Evolutionary conservation across 2,888 invertebrate species (phyloP).

Genomic region (Thereva nobilitata): DNA sequence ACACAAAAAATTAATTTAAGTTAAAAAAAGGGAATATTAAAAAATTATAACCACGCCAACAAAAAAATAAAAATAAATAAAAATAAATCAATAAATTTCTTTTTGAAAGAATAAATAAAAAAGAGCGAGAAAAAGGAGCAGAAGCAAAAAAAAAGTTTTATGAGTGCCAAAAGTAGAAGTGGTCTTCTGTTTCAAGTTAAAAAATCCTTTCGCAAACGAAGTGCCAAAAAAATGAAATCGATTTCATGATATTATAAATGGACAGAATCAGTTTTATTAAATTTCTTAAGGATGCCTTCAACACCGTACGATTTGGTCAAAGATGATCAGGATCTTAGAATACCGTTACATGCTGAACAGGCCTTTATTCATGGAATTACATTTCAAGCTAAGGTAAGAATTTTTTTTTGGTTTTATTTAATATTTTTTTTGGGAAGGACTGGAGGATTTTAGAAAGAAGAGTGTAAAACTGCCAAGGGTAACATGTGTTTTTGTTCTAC

Average conservation of each 20-base stretch:
- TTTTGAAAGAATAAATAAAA: not conserved
- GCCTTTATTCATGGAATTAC: slow-evolving; percentile 92
- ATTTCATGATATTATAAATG: slow-evolving; percentile 60
- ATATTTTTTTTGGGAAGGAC: not conserved
- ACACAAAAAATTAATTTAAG: no score
- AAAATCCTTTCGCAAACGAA: slow-evolving; percentile 56
- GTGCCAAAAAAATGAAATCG: slow-evolving; percentile 58
- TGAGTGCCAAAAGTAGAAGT: slow-evolving; percentile 53
- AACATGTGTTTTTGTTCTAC: no score
- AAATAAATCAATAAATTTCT: not conserved
- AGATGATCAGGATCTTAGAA: slow-evolving; percentile 93
- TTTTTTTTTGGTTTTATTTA: not conserved
- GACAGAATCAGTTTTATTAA: slow-evolving; percentile 59
- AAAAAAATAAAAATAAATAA: no score
- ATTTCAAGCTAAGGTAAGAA: slow-evolving; percentile 93
- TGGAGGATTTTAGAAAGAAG: no score
- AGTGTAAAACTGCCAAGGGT: no score
- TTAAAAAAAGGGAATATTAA: no score
- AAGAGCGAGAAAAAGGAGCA: not conserved
- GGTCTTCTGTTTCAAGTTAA: slow-evolving; percentile 55
- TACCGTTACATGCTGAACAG: slow-evolving; percentile 96
- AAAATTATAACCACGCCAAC: no score
- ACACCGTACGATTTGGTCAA: slow-evolving; percentile 92
- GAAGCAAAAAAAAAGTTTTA: slow-evolving; percentile 47
- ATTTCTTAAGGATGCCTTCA: slow-evolving; percentile 75